Evolutionary conservation across 2,888 invertebrate species (phyloP), one percentile per base, ranked within the genome.

Genomic region (Orgyia antiqua): DNA sequence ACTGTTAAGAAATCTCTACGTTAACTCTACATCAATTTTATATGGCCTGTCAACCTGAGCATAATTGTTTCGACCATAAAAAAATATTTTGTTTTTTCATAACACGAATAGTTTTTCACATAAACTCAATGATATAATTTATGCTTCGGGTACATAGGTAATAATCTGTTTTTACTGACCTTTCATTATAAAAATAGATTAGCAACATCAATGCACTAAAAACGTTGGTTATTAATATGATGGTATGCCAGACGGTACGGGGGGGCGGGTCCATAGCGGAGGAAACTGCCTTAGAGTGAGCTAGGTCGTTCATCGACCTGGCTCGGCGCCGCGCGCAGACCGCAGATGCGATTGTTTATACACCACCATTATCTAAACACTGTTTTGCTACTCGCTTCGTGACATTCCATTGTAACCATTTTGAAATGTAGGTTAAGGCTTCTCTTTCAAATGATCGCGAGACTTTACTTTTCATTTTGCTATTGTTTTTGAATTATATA

Each of bases 261-360:
- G n/a, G n/a, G 23, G 23, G 23, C 21, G 21, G 21, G 21, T 21
- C 48, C 46, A 36, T 33, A 36, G 53, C 48, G 35, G 54, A 68
- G 62, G 55, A 58, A 62, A 52, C 65, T 51, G 57, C 62, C 56
- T 63, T 58, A 62, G 58, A 45, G 51, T 53, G 62, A 63, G 80
- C 83, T 83, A 84, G 84, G 84, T 78, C 83, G 84, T 84, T 83
- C 82, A 67, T 71, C 80, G 80, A 83, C 84, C 83, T 72, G 63
- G 44, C 36, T 45, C 46, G 45, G 26, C 44, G 43, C 45, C 35
- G 58, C 53, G 54, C 41, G 37, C 45, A 34, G 38, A 68, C 72
- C 75, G 68, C 76, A 70, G 59, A 59, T 63, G 64, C 72, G 70
- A 77, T 79, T 79, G 79, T 80, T 72, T 75, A 72, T 71, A 73